These are phyloP conservation scores for Polypterus bichir DNA, from an alignment of 2,113 vertebrate species.

Conservation along the genomic window DNA sequence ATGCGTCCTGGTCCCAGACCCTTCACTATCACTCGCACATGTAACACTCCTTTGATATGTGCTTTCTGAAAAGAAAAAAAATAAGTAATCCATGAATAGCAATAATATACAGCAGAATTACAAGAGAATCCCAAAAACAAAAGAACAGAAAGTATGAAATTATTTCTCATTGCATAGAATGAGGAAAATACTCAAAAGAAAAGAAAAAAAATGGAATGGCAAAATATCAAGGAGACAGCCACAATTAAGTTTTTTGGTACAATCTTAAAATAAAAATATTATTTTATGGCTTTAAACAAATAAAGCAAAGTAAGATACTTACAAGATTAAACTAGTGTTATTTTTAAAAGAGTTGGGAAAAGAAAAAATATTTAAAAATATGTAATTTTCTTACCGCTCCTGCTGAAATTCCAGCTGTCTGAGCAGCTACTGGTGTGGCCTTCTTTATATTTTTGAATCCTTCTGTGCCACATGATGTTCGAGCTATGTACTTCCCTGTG, in stretches of 20 bases:
- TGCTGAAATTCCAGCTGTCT: slow-evolving; percentile 72
- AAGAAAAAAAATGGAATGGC: too few species aligned
- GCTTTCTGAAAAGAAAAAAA: slow-evolving; percentile 62
- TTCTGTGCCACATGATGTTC: slow-evolving; percentile 74
- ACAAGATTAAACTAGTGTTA: slow-evolving; percentile 10
- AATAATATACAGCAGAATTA: too few species aligned
- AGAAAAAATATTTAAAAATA: slow-evolving; percentile 1
- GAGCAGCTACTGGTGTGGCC: slow-evolving; percentile 72
- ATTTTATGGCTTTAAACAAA: too few species aligned
- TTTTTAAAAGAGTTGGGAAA: slow-evolving; percentile 8
- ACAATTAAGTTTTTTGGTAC: too few species aligned
- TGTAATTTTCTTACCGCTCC: slow-evolving; percentile 52
- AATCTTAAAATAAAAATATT: too few species aligned
- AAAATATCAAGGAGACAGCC: too few species aligned
- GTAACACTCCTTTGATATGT: slow-evolving; percentile 58
- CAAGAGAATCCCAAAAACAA: too few species aligned
- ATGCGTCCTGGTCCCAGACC: slow-evolving; percentile 81
- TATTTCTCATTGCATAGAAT: too few species aligned
- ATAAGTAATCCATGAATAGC: background rate
- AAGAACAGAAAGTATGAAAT: too few species aligned
- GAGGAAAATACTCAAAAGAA: too few species aligned
- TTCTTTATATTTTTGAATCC: slow-evolving; percentile 86
- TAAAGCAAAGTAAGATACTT: background rate
- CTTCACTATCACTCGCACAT: slow-evolving; percentile 76
- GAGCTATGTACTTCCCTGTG: slow-evolving; percentile 43